Base-by-base conservation (phyloP, 30 jellyfish, hydroid and myxozoan genomes). In the Aurelia coerulea region DNA sequence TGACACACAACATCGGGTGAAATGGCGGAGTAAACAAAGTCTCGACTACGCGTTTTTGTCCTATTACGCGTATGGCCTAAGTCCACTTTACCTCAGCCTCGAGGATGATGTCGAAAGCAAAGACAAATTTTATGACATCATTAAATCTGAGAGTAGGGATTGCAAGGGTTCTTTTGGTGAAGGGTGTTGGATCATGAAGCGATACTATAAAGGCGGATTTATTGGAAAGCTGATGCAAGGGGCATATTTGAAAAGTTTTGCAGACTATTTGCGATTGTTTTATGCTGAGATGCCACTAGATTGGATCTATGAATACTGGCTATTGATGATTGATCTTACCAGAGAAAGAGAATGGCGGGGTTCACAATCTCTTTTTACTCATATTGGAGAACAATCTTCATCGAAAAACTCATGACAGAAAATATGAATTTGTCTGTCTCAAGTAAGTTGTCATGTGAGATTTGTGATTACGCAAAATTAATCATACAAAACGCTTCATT, bases 11-110 rank as follows among this genome's bases (percentile, higher is more conserved):
- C 73, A 31, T 19, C 80, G 94, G 35, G 80, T 90, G 64, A 73
- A 70, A 69, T 90, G 97, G 97, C 90, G 97, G 42, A 35, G 95
- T 60, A 81, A 89, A 75, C 94, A 90, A 49, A 51, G 79, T 60
- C 83, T 90, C 17, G 97, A 90, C 59, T 90, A 81, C 68, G 94
- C 93, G 19, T 90, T 81, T 68, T 69, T 90, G 87, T 46, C 74
- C 42, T 62, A 89, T 35, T 89, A 89, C 56, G 72, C 89, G 12
- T 58, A 77, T 39, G 76, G 65, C 53, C 71, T 58, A 34, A 18
- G 90, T 49, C 54, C 31, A 23, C 15, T 16, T 35, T 67, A 23
- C 35, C 78, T 67, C 46, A 12, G 32, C 32, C 80, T 70, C 80
- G 80, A 70, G 32, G 62, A 70, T 35, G 60, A 23, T 51, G 90